Conservation (phyloP, 2,113 vertebrate genomes). For the Camelus dromedarius region DNA sequence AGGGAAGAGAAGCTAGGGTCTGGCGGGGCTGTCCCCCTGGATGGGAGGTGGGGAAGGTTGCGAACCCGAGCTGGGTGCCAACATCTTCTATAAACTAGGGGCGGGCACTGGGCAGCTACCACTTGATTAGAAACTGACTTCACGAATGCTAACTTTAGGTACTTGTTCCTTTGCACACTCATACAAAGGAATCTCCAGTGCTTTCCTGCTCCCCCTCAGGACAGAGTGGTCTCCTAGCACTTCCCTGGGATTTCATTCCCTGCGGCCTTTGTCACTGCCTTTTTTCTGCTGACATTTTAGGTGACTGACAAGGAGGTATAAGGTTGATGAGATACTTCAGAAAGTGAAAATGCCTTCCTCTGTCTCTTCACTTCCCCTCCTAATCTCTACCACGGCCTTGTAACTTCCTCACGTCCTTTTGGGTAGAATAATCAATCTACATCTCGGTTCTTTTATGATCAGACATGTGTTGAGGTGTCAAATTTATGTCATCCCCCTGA, state of each 20-base stretch:
- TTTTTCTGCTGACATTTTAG: constrained; percentile 3
- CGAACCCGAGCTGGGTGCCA: not conserved
- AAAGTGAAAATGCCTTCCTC: constrained; percentile 13
- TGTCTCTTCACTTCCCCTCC: not conserved
- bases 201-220: not conserved
- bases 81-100: not conserved
- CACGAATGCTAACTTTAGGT: not conserved
- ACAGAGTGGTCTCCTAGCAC: not conserved
- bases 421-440: not conserved
- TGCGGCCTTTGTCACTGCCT: not conserved
- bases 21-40: not conserved
- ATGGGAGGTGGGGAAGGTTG: not conserved
- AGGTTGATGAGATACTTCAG: not conserved
- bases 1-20: not conserved
- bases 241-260: not conserved
- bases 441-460: not conserved
- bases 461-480: not conserved
- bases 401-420: not conserved
- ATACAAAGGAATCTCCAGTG: not conserved
- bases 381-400: not conserved
- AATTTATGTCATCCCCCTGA: not conserved
- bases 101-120: not conserved
- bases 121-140: not conserved
- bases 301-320: not conserved
- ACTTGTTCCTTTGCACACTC: not conserved